Evolutionary conservation across 2,888 invertebrate species (phyloP).

Genomic region (Thumatha senex): DNA sequence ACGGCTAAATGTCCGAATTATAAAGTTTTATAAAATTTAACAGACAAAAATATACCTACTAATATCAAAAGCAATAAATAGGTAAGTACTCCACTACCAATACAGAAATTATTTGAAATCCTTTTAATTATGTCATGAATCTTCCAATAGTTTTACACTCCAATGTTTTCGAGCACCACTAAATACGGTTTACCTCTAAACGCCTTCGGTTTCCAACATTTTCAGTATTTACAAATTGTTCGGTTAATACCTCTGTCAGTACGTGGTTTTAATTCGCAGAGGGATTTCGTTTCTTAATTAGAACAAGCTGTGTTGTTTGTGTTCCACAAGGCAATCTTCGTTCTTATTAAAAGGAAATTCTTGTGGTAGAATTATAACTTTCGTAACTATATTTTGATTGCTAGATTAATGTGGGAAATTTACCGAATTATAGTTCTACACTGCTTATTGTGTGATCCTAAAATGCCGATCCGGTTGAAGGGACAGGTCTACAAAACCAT

Average conservation of each 20-base stretch:
- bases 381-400: too few species aligned
- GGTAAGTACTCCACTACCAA: neutral
- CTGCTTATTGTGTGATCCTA: too few species aligned
- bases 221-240: slow-evolving; percentile 38
- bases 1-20: too few species aligned
- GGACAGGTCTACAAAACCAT: too few species aligned
- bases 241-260: slow-evolving; percentile 39
- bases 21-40: too few species aligned
- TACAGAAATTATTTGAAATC: slow-evolving; percentile 24
- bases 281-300: slow-evolving; percentile 39
- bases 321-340: slow-evolving; percentile 8
- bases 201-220: slow-evolving; percentile 21
- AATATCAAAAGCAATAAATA: slow-evolving; percentile 1
- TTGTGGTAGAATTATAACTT: too few species aligned
- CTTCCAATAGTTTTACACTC: slow-evolving; percentile 26
- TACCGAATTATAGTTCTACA: too few species aligned
- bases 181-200: slow-evolving; percentile 36
- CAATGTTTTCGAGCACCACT: slow-evolving; percentile 25
- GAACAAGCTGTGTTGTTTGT: slow-evolving; percentile 21
- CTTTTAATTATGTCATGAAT: slow-evolving; percentile 28
- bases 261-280: slow-evolving; percentile 39
- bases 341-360: slow-evolving; percentile 7
- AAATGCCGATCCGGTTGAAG: too few species aligned
- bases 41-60: neutral
- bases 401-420: too few species aligned